Base-by-base conservation (phyloP, 2,113 vertebrate genomes). In the Tachysurus vachellii region DNA sequence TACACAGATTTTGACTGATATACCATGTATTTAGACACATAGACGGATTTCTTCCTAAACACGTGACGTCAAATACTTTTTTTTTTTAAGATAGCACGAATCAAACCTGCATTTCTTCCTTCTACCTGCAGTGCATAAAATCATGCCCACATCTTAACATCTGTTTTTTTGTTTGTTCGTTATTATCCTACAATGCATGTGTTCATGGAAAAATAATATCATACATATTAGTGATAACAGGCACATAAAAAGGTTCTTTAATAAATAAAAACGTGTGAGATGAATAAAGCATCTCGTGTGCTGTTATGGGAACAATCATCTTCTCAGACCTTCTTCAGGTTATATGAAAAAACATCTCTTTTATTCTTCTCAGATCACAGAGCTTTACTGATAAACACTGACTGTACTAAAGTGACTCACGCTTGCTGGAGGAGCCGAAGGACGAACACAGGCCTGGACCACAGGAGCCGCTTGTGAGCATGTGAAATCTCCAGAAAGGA, bases 401-500 rank as follows among this genome's bases (percentile, higher is more conserved):
- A 64, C 12, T 7, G 28, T 17, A 44, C 19, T 53, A 76, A 44
- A 7, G 1, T 26, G 50, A 84, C 73, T 85, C 83, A 93, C 94
- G 87, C 91, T 83, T 70, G 88, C 26, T 31, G 91, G 86, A 73
- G 91, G 83, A 8, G 85, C 89, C 11, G 91, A 89, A 42, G 92
- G 71, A 75, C 68, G 31, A 75, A 71, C 36, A 11, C 84, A 4
- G 10, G 81, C 42, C 23, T 89, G 81, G 76, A 80, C 81, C 23
- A 57, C 61, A 59, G 87, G 53, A 26, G 73, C 79, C 7, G 11
- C 59, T 1, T 76, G 13, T 17, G 89, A 11, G 53, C 50, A 31
- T 9, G 21, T 36, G 71, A 92, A 92, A 77, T 75, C 91, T 56
- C 87, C 91, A 47, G 90, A 90, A 57, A 92, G 76, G 23, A 91